phyloP scores from a whole-genome alignment of 2,888 invertebrate species.

The Elmis aenea region DNA sequence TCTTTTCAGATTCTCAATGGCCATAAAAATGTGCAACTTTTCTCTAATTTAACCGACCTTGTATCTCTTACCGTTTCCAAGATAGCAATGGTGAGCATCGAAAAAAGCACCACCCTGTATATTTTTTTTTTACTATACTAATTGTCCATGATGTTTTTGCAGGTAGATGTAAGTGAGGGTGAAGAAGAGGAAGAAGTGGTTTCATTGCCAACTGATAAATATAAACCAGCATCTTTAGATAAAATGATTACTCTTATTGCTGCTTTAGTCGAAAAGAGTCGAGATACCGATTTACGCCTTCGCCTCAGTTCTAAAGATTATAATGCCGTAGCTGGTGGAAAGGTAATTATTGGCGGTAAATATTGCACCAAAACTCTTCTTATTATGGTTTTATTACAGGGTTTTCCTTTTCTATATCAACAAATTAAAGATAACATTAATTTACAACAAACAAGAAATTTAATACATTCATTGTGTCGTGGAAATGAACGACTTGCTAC shows the following conservation, averaged over 20 bases:
- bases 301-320: slow-evolving; percentile 74
- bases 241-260: slow-evolving; percentile 93
- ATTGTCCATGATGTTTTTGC: slow-evolving; percentile 4
- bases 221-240: slow-evolving; percentile 85
- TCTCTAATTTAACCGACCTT: too few species aligned
- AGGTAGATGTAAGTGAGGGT: slow-evolving; percentile 65
- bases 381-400: slow-evolving; percentile 56
- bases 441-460: slow-evolving; percentile 83
- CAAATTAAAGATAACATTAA: slow-evolving; percentile 93
- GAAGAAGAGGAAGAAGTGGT: slow-evolving; percentile 65
- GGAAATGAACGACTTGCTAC: slow-evolving; percentile 87
- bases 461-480: slow-evolving; percentile 85
- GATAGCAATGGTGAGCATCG: too few species aligned
- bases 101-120: too few species aligned
- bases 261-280: slow-evolving; percentile 80
- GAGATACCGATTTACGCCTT: slow-evolving; percentile 70
- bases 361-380: too few species aligned
- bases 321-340: slow-evolving; percentile 78
- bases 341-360: too few species aligned
- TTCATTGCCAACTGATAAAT: slow-evolving; percentile 65
- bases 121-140: slow-evolving; percentile 1
- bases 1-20: too few species aligned
- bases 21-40: too few species aligned
- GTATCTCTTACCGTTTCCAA: too few species aligned
- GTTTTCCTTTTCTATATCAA: slow-evolving; percentile 89